Evolutionary conservation across 2,113 vertebrate species (phyloP), one percentile per base, ranked within the genome.

Genomic region (Catharus bicknelli): DNA sequence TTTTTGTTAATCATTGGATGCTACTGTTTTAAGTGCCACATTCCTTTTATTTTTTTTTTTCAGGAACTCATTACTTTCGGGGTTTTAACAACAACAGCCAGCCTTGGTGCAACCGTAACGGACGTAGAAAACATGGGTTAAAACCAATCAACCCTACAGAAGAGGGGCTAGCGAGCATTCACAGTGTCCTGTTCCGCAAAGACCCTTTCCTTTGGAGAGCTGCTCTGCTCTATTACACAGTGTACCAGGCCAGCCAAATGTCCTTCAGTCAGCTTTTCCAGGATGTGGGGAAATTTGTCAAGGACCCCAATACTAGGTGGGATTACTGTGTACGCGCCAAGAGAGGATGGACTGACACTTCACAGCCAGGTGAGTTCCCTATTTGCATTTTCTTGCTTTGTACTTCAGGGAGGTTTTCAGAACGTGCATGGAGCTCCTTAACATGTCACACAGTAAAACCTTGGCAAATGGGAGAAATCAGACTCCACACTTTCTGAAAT

Each of bases 271-370:
- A 98, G 84, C 98, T 99, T 66, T 99, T 99, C 95, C 97, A 95
- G 74, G 96, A 98, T 1, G 97, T 99, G 57, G 98, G 98, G 12
- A 98, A 84, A 59, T 99, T 99, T 73, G 98, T 99, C 61, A 98
- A 97, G 83, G 98, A 99, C 86, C 98, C 99, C 82, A 98, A 96
- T 47, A 99, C 99, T 1, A 97, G 99, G 85, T 99, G 99, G 99
- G 99, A 99, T 95, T 99, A 99, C 93, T 99, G 99, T 2, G 98
- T 99, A 13, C 97, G 99, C 66, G 99, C 99, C 95, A 99, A 99
- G 97, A 98, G 99, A n/a, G 99, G 99, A 27, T 99, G 98, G 98
- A 98, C 97, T 0, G 98, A 99, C 86, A 99, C 99, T 7, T 97
- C 98, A 5, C 97, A 97, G 1, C 98, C 99, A 97, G 99, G 99